Evolutionary conservation across 2,888 invertebrate species (phyloP).

Genomic region (Zonitis immaculata): DNA sequence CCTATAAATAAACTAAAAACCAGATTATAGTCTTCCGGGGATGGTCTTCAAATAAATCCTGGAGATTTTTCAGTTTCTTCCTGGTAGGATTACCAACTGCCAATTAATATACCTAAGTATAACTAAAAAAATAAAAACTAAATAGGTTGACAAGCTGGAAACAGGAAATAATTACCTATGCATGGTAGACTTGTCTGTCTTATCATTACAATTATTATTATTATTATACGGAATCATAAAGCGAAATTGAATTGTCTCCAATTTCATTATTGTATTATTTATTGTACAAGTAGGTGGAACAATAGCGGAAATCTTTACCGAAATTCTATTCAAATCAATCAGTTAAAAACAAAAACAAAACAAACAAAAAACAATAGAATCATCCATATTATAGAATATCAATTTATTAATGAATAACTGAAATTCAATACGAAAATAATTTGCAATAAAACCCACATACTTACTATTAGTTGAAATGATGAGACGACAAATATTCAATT

Average conservation of each 20-base stretch:
- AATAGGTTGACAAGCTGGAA: conserved; percentile 29
- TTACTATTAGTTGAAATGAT: conserved; percentile 21
- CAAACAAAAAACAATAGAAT: neutral
- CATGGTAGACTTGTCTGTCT: conserved; percentile 11
- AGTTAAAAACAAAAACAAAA: too few species aligned
- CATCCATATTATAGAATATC: too few species aligned
- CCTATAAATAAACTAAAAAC: neutral
- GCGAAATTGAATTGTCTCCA: conserved; percentile 2
- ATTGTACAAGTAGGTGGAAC: neutral
- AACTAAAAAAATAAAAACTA: conserved; percentile 13
- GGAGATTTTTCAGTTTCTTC: neutral
- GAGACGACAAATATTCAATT: conserved; percentile 20
- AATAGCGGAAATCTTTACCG: neutral
- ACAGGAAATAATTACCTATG: conserved; percentile 26
- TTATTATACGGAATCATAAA: conserved; percentile 13
- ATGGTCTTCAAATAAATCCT: neutral
- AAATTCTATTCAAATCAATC: neutral
- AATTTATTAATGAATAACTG: neutral
- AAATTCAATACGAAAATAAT: neutral
- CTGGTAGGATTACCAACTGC: neutral
- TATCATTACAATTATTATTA: neutral
- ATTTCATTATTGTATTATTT: too few species aligned
- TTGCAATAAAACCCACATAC: conserved; percentile 14
- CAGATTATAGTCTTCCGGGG: conserved; percentile 1
- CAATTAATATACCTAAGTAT: conserved; percentile 1